phyloP scores from a whole-genome alignment of 1,140 invertebrate species.

The Physella acuta region DNA sequence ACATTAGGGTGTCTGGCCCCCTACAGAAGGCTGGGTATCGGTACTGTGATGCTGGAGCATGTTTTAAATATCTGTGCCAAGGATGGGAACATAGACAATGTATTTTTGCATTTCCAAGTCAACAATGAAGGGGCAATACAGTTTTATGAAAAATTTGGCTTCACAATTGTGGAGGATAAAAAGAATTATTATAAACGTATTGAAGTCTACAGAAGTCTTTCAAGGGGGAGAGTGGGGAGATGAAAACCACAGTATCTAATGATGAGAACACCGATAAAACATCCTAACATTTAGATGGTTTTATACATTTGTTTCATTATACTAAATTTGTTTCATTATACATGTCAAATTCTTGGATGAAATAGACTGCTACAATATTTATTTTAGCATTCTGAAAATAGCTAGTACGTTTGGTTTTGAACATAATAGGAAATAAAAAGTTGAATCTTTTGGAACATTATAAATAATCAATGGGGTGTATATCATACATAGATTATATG shows the following conservation, averaged over 20 bases:
- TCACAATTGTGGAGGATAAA: constrained; percentile 96
- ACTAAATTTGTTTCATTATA: too few species aligned
- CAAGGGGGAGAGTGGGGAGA: constrained; percentile 27
- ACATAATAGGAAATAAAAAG: background rate
- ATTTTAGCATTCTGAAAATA: background rate
- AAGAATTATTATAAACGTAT: constrained; percentile 99
- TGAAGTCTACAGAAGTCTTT: constrained; percentile 91
- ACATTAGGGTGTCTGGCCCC: constrained; percentile 96
- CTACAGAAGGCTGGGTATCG: constrained; percentile 92
- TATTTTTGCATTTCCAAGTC: constrained; percentile 98
- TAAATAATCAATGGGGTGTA: background rate
- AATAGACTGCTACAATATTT: background rate
- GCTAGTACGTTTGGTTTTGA: background rate
- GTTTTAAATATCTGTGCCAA: constrained; percentile 93
- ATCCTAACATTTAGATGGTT: constrained; percentile 29
- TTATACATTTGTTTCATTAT: constrained; percentile 25
- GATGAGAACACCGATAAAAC: constrained; percentile 18
- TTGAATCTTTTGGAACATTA: background rate
- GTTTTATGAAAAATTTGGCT: constrained; percentile 99
- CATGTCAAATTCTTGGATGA: background rate
- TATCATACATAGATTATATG: constrained; percentile 1
- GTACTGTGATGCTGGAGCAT: constrained; percentile 95
- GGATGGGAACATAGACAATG: constrained; percentile 95
- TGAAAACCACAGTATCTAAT: constrained; percentile 3
- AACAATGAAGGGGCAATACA: constrained; percentile 97